Percentiles rank a stretch among this genome's conserved stretches.
These are phyloP conservation scores for Aplocera efformata DNA, from an alignment of 2,888 invertebrate species.

Conservation along the genomic window DNA sequence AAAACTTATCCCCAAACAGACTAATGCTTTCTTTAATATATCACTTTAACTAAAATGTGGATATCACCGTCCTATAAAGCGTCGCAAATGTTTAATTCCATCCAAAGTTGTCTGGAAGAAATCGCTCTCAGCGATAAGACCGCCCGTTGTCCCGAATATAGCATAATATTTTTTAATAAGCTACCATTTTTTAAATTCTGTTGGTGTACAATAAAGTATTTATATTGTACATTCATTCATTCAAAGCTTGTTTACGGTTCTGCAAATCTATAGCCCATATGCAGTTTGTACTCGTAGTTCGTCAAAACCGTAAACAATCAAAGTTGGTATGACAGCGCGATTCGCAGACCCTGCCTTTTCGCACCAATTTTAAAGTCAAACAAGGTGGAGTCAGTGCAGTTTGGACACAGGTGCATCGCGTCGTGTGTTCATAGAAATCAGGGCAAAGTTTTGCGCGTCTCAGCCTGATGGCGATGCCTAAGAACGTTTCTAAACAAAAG, in stretches of 20 bases:
- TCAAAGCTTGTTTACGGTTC: neutral
- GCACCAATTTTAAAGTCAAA: constrained; percentile 41
- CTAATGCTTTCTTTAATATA: too few species aligned
- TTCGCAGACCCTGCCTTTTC: constrained; percentile 23
- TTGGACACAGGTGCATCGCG: constrained; percentile 41
- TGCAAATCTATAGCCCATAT: too few species aligned
- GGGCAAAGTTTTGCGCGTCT: constrained; percentile 42
- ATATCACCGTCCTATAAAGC: too few species aligned
- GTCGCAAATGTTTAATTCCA: too few species aligned
- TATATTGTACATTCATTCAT: neutral
- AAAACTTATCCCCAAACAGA: too few species aligned
- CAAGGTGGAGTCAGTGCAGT: constrained; percentile 23
- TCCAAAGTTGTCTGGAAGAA: too few species aligned
- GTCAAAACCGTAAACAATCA: constrained; percentile 33
- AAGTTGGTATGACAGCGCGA: constrained; percentile 26
- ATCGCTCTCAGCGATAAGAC: too few species aligned
- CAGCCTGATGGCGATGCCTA: constrained; percentile 33
- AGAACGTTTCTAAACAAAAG: constrained; percentile 25
- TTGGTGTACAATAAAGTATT: too few species aligned
- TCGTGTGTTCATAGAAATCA: constrained; percentile 44
- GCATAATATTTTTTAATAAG: too few species aligned
- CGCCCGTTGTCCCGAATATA: too few species aligned
- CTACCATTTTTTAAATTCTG: too few species aligned
- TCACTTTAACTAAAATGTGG: too few species aligned
- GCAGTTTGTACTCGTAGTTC: constrained; percentile 11